These are phyloP conservation scores for Quadroppia sp. DNA, from an alignment of 2,888 invertebrate genomes.

Conservation along the genomic window DNA sequence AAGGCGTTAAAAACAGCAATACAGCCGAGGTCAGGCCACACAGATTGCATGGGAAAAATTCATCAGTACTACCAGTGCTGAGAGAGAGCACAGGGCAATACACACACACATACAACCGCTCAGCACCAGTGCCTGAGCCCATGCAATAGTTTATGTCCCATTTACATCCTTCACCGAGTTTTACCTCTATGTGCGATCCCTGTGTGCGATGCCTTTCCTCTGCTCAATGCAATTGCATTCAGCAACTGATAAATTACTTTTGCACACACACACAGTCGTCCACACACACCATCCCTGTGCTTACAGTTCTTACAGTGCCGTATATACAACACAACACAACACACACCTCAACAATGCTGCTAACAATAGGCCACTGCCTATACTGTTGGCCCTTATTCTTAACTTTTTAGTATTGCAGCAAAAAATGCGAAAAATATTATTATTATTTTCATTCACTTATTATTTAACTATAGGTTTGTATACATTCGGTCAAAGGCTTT, in stretches of 20 bases:
- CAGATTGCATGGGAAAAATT: constrained; percentile 38
- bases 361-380: constrained; percentile 37
- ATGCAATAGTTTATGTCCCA: constrained; percentile 27
- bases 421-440: constrained; percentile 8
- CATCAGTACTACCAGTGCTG: background rate
- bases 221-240: background rate
- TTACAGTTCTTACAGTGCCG: background rate
- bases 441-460: constrained; percentile 18
- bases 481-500: background rate
- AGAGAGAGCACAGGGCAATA: background rate
- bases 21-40: constrained; percentile 37
- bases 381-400: background rate
- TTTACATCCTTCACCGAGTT: constrained; percentile 38
- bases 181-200: constrained; percentile 17
- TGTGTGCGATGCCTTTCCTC: background rate
- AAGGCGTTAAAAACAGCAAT: constrained; percentile 37
- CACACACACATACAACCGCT: background rate
- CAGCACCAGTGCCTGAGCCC: constrained; percentile 10
- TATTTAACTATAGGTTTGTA: constrained; percentile 29
- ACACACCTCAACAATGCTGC: constrained; percentile 34
- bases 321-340: constrained; percentile 32
- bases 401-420: constrained; percentile 16
- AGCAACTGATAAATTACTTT: constrained; percentile 37
- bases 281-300: background rate
- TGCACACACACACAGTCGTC: constrained; percentile 15